Conservation (phyloP, 2,113 vertebrate genomes). For the Sprattus sprattus region DNA sequence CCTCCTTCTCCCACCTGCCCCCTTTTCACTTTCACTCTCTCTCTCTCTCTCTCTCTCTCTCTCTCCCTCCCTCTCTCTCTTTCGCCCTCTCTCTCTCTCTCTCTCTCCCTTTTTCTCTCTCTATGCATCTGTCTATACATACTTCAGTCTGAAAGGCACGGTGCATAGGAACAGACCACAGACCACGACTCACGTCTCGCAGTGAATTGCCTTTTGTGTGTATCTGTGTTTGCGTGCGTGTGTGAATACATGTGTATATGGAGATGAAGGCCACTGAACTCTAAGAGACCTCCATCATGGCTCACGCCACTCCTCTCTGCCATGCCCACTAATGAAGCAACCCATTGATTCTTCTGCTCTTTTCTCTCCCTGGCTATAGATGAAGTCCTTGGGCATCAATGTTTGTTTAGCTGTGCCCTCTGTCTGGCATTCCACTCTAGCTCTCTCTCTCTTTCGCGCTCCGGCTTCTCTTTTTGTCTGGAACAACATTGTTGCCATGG, state of each 20-base stretch:
- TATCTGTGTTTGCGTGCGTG: conserved; percentile 7
- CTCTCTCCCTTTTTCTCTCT: too few relatives aligned
- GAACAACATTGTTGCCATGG: neutral
- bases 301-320: neutral
- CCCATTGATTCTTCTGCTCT: neutral
- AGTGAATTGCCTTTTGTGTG: too few relatives aligned
- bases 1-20: too few relatives aligned
- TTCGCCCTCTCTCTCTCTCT: too few relatives aligned
- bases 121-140: too few relatives aligned
- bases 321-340: neutral
- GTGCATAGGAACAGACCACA: too few relatives aligned
- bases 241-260: neutral
- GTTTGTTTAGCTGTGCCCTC: neutral
- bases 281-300: neutral
- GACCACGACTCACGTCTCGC: too few relatives aligned
- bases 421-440: neutral
- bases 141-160: too few relatives aligned
- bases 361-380: neutral
- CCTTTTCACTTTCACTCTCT: too few relatives aligned
- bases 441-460: neutral
- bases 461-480: neutral
- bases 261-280: neutral
- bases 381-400: neutral
- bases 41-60: too few relatives aligned
- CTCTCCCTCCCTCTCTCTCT: too few relatives aligned